Evolutionary conservation across 2,113 vertebrate genomes (phyloP).

Genomic region (Chroicocephalus ridibundus): DNA sequence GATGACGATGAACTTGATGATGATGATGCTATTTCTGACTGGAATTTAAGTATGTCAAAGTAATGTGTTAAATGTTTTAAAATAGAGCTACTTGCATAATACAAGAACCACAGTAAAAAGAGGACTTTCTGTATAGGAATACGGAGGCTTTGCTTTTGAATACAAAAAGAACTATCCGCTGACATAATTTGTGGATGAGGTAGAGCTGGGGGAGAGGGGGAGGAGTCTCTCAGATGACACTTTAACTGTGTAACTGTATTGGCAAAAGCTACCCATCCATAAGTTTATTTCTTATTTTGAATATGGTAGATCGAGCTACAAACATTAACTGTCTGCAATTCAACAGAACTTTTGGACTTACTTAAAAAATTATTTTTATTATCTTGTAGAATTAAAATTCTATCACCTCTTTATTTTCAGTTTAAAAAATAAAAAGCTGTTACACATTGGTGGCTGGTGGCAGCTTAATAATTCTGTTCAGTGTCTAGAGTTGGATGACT

Average conservation of each 20-base stretch:
- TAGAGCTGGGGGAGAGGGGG: background rate
- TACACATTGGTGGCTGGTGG: background rate
- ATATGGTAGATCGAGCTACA: background rate
- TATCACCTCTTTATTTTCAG: background rate
- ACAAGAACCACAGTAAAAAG: background rate
- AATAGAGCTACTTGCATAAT: background rate
- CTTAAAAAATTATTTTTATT: too few relatives aligned
- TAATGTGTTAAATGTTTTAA: background rate
- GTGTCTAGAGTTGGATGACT: background rate
- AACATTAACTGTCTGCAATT: background rate
- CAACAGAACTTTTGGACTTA: background rate
- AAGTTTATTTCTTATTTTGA: background rate
- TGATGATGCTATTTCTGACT: slow-evolving; percentile 95
- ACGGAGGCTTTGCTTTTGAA: background rate
- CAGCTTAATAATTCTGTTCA: background rate
- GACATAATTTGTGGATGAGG: background rate
- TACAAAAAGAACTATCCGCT: background rate
- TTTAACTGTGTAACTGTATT: background rate
- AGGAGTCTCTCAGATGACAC: background rate
- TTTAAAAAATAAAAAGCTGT: background rate
- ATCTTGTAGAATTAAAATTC: too few relatives aligned
- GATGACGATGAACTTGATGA: slow-evolving; percentile 91
- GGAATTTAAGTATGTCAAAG: slow-evolving; percentile 90
- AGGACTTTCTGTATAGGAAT: background rate
- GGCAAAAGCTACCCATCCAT: background rate